Conservation (phyloP, 2,888 invertebrate genomes). For the Lasioglossum pauxillum region DNA sequence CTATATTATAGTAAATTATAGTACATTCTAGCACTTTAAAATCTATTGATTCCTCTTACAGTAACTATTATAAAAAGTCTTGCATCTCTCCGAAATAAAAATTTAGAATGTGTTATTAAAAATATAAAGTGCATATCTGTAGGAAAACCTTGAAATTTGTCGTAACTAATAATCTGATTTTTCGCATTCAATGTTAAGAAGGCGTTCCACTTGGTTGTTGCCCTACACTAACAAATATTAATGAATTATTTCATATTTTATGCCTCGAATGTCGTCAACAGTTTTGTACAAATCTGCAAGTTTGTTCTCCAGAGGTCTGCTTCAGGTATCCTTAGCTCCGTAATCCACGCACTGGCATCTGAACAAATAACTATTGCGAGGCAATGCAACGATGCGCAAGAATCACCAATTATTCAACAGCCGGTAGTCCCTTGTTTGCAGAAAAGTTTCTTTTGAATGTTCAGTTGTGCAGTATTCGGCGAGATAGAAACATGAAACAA, state of each 20-base stretch:
- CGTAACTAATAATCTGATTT: background rate
- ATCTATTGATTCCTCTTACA: too few relatives aligned
- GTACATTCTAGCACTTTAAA: too few relatives aligned
- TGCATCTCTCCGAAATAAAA: too few relatives aligned
- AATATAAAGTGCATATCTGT: too few relatives aligned
- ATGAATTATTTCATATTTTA: background rate
- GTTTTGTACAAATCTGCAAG: background rate
- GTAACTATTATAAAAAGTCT: too few relatives aligned
- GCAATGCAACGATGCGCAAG: background rate
- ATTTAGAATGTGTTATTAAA: too few relatives aligned
- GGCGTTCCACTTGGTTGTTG: background rate
- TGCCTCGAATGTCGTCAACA: background rate
- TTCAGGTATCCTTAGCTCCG: background rate
- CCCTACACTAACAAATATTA: background rate
- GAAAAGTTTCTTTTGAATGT: conserved; percentile 22
- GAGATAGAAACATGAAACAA: background rate
- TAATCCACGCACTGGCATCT: background rate
- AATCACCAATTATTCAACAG: background rate
- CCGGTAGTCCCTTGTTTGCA: background rate
- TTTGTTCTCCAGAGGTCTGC: background rate
- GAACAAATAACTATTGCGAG: background rate
- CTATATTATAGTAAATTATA: too few relatives aligned
- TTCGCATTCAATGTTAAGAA: background rate
- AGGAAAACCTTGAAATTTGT: too few relatives aligned
- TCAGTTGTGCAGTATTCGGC: background rate